phyloP scores from a whole-genome alignment of 2,113 vertebrate genomes.

The Callipepla californica region DNA sequence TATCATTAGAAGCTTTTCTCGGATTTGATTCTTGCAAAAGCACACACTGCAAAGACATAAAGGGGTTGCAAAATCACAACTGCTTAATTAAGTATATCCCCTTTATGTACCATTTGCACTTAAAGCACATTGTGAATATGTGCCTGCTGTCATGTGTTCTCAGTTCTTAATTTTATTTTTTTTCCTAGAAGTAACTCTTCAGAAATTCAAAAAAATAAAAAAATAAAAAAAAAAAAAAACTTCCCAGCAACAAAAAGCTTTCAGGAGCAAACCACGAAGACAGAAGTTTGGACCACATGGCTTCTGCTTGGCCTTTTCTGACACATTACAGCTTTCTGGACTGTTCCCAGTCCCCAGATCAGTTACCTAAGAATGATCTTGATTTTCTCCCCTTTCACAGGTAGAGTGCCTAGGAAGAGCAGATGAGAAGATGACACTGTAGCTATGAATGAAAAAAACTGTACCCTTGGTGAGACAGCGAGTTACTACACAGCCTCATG shows the following conservation, averaged over 20 bases:
- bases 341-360: not conserved
- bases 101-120: not conserved
- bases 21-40: not conserved
- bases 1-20: not conserved
- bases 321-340: not conserved
- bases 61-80: not conserved
- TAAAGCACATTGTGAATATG: not conserved
- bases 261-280: not conserved
- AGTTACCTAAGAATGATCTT: not conserved
- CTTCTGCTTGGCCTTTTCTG: not conserved
- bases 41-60: not conserved
- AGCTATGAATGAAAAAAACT: not conserved
- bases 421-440: not conserved
- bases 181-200: not conserved
- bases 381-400: not conserved
- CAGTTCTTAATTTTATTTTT: not conserved
- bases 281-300: fast-evolving
- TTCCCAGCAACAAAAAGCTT: not conserved
- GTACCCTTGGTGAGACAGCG: not conserved
- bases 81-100: not conserved
- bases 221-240: not conserved
- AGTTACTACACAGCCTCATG: not conserved
- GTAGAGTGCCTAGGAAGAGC: not conserved
- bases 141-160: not conserved
- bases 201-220: not conserved